Percentiles rank a stretch among this genome's conserved stretches.
Evolutionary conservation across 2,113 vertebrate species (phyloP).

Genomic region (Ibidorhyncha struthersii): DNA sequence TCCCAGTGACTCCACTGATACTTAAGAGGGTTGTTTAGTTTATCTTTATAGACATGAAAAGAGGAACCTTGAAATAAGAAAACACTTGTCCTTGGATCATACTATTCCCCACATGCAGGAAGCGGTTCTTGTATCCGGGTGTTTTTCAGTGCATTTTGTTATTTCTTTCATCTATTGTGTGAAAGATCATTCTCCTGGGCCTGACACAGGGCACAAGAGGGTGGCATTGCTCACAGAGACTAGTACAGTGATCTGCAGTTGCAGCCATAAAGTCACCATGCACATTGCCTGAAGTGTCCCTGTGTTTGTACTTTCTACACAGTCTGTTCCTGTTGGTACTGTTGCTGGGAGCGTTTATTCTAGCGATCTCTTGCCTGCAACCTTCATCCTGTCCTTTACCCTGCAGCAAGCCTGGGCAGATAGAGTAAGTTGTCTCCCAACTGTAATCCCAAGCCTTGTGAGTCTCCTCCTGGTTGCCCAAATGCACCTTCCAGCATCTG

Average conservation of each 20-base stretch:
- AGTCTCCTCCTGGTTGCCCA: neutral
- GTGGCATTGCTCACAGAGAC: neutral
- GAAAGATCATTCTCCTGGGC: neutral
- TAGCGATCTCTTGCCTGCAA: neutral
- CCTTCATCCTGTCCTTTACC: neutral
- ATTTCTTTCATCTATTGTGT: neutral
- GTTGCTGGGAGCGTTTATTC: neutral
- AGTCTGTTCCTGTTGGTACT: neutral
- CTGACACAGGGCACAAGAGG: neutral
- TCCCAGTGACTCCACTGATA: neutral
- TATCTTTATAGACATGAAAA: neutral
- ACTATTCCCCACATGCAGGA: neutral
- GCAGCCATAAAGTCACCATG: neutral
- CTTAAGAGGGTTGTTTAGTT: neutral
- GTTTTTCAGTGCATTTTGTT: neutral
- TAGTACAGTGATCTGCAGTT: neutral
- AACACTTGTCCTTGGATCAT: neutral
- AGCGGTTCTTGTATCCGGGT: accelerated
- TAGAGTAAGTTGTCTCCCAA: neutral
- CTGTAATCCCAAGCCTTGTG: neutral
- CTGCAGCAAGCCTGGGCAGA: neutral
- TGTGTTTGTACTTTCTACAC: neutral
- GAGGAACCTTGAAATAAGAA: neutral
- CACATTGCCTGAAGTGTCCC: neutral
- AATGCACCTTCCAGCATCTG: neutral